Conservation (phyloP, 2,797 vertebrate species). For the Liasis olivaceus region DNA sequence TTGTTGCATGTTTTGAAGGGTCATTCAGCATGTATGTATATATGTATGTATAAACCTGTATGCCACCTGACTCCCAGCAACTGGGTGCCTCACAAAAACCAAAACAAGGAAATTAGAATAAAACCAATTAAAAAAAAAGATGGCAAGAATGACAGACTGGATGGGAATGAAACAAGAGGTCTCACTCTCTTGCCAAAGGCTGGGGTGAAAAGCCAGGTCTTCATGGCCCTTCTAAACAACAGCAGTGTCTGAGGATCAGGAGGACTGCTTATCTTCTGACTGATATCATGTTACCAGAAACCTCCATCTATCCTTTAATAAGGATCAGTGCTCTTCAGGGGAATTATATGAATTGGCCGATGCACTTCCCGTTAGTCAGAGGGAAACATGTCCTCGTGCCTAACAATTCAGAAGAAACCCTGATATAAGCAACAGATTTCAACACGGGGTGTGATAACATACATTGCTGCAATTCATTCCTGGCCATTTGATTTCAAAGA, state of each 20-base stretch:
- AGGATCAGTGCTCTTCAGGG: not conserved
- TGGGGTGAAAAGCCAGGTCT: not conserved
- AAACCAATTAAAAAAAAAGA: not conserved
- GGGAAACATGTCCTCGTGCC: constrained; percentile 18
- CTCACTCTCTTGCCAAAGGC: not conserved
- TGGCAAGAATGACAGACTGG: not conserved
- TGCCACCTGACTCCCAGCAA: not conserved
- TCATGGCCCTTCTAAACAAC: not conserved
- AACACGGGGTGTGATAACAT: not conserved
- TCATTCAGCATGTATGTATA: not conserved
- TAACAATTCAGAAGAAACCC: constrained; percentile 17
- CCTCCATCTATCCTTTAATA: not conserved
- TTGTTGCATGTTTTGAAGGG: not conserved
- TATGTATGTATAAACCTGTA: not conserved
- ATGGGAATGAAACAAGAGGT: not conserved
- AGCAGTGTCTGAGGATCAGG: not conserved
- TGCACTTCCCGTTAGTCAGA: constrained; percentile 23
- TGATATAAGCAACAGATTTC: constrained; percentile 46
- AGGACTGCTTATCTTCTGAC: not conserved
- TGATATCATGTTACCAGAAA: not conserved
- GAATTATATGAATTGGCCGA: not conserved
- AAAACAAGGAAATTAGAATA: not conserved
- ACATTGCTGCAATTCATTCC: not conserved
- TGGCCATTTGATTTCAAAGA: constrained; percentile 4
- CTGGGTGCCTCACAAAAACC: not conserved